These are phyloP conservation scores for Drosophila austrosaltans DNA, from an alignment of 2,888 invertebrate species.

Conservation along the genomic window DNA sequence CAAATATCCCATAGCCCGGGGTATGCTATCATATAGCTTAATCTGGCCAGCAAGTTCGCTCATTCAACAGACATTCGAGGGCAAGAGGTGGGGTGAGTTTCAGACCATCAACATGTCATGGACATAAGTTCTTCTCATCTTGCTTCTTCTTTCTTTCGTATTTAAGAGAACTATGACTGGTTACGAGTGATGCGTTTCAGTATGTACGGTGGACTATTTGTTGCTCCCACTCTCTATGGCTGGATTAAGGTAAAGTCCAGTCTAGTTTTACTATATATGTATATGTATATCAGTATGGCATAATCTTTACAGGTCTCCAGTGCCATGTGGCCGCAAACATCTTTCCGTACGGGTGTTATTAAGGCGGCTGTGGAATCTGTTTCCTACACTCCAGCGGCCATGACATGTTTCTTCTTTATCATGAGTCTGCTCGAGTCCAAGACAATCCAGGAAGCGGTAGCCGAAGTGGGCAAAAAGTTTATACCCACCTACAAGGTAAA, in stretches of 20 bases:
- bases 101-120: no score
- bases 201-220: slow-evolving; percentile 91
- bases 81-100: slow-evolving; percentile 86
- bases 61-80: slow-evolving; percentile 89
- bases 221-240: slow-evolving; percentile 91
- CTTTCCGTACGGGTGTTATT: slow-evolving; percentile 88
- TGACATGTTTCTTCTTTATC: slow-evolving; percentile 90
- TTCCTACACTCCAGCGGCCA: slow-evolving; percentile 90
- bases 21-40: slow-evolving; percentile 89
- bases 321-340: slow-evolving; percentile 89
- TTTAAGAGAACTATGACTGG: slow-evolving; percentile 87
- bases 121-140: background rate
- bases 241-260: slow-evolving; percentile 88
- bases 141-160: background rate
- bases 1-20: slow-evolving; percentile 84
- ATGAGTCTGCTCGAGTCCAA: slow-evolving; percentile 90
- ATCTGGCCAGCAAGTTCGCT: slow-evolving; percentile 90
- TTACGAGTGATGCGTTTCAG: slow-evolving; percentile 89
- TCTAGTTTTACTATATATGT: background rate
- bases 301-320: slow-evolving; percentile 84
- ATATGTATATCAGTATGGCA: no score
- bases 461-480: slow-evolving; percentile 89
- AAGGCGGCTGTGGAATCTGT: slow-evolving; percentile 91
- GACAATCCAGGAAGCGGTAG: slow-evolving; percentile 85
- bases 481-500: slow-evolving; percentile 87